Percentiles rank a stretch among this genome's conserved stretches.
These are phyloP conservation scores for Chionodraco myersi DNA, from an alignment of 2,113 vertebrate genomes.

Conservation along the genomic window DNA sequence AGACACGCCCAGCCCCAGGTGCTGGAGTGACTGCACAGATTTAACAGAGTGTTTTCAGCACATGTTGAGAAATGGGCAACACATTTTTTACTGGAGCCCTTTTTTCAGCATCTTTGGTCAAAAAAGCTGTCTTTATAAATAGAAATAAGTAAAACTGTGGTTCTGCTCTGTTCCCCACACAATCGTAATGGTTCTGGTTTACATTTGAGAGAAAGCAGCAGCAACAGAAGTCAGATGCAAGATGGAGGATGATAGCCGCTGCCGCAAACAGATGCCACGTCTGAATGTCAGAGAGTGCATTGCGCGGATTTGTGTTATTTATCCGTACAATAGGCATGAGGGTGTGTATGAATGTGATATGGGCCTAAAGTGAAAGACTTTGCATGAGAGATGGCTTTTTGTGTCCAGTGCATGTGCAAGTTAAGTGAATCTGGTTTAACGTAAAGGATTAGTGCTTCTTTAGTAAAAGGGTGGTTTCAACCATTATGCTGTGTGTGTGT, in stretches of 20 bases:
- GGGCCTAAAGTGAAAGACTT: constrained; percentile 36
- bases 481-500: constrained; percentile 28
- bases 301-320: constrained; percentile 47
- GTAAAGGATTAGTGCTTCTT: constrained; percentile 64
- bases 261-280: constrained; percentile 16
- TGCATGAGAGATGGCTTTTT: constrained; percentile 37
- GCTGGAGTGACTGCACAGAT: not conserved
- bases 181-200: not conserved
- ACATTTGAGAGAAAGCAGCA: not conserved
- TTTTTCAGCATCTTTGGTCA: not conserved
- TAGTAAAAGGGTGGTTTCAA: constrained; percentile 63
- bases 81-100: constrained; percentile 7
- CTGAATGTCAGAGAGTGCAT: constrained; percentile 49
- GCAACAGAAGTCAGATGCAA: constrained; percentile 30
- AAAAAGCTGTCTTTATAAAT: not conserved
- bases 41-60: constrained; percentile 5
- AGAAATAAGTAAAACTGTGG: not conserved
- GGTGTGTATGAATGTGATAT: constrained; percentile 50
- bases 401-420: constrained; percentile 30
- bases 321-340: constrained; percentile 39
- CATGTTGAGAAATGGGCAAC: not conserved
- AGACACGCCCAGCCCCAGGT: constrained; percentile 34
- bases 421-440: constrained; percentile 63
- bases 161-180: not conserved
- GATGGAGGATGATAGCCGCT: constrained; percentile 18